These are phyloP conservation scores for Bombyx mandarina DNA, from an alignment of 1,140 invertebrate species.

Conservation along the genomic window DNA sequence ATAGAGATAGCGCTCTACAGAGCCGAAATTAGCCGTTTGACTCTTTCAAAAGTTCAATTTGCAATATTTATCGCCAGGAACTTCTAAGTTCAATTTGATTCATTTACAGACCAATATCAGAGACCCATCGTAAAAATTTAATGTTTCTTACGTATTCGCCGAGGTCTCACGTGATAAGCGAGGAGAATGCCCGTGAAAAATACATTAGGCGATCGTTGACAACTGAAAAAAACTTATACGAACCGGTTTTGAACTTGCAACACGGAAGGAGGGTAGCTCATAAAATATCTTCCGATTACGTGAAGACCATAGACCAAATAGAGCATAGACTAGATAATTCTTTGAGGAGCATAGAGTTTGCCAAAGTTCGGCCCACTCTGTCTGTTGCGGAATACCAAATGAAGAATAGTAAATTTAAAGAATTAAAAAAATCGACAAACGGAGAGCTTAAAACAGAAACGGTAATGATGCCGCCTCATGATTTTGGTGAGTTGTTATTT, in stretches of 20 bases:
- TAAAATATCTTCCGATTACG: slow-evolving; percentile 53
- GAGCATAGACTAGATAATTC: slow-evolving; percentile 34
- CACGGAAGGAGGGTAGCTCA: slow-evolving; percentile 35
- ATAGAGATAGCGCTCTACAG: no score
- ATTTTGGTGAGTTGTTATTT: no score
- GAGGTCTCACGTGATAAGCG: slow-evolving; percentile 18
- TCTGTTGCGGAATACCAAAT: slow-evolving; percentile 40
- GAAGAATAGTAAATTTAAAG: slow-evolving; percentile 37
- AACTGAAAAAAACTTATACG: slow-evolving; percentile 23
- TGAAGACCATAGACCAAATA: slow-evolving; percentile 50
- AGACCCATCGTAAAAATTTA: slow-evolving; percentile 17
- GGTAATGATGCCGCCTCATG: no score
- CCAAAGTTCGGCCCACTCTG: slow-evolving; percentile 33
- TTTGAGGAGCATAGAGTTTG: slow-evolving; percentile 40
- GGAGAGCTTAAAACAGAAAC: no score
- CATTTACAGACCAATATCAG: slow-evolving; percentile 21
- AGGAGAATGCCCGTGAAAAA: slow-evolving; percentile 20
- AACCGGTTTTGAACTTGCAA: slow-evolving; percentile 35
- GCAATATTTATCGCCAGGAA: no score
- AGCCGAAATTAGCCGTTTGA: no score
- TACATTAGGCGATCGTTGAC: slow-evolving; percentile 22
- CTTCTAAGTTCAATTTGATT: slow-evolving; percentile 2
- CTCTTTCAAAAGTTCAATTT: no score
- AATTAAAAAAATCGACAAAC: slow-evolving; percentile 9
- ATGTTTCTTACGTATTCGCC: slow-evolving; percentile 25